Base-by-base conservation (phyloP, 2,113 vertebrate genomes). In the Murina feae region DNA sequence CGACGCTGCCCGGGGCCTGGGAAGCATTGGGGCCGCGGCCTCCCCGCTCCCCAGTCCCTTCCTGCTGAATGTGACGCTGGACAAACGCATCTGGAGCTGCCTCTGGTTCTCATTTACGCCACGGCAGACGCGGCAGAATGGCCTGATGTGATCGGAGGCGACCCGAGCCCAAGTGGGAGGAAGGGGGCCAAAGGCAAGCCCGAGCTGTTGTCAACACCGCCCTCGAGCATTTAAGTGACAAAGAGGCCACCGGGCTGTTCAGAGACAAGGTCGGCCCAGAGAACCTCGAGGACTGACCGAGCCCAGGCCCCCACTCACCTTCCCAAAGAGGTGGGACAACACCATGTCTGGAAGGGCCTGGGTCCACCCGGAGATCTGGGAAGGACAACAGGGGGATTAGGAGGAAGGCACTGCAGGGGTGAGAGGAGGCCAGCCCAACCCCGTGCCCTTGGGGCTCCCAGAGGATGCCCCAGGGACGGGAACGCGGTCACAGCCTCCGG, bases 261-360 rank as follows among this genome's bases (percentile, higher is more conserved):
- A 47, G 7, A 2, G 32, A 32, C 13, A 75, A 39, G 53, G 21
- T 55, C 53, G 1, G 53, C 53, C 53, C 51, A n/a, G n/a, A n/a
- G n/a, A n/a, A n/a, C n/a, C n/a, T n/a, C 0, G 7, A 0, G 1
- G 25, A 13, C 42, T 0, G 6, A 5, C 16, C 20, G 18, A 3
- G 32, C 0, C 5, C 35, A 20, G 30, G 60, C 28, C 60, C 60
- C 17, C 0, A 74, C 95, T 96, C 97, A 99, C 99, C 99, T 99
- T 99, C 96, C 99, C 99, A 91, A 99, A 99, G 66, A 99, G 99
- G 97, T 99, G 99, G 58, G 98, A 98, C 97, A 99, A 99, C 94
- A 99, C 98, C 99, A 99, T 98, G 96, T 99, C 99, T 0, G 99
- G 98, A 95, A 99, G 96, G 76, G 98, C 99, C n/a, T 99, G 99